These are phyloP conservation scores for Halcyon leucocephala DNA, from an alignment of 2,797 vertebrate species.

Conservation along the genomic window DNA sequence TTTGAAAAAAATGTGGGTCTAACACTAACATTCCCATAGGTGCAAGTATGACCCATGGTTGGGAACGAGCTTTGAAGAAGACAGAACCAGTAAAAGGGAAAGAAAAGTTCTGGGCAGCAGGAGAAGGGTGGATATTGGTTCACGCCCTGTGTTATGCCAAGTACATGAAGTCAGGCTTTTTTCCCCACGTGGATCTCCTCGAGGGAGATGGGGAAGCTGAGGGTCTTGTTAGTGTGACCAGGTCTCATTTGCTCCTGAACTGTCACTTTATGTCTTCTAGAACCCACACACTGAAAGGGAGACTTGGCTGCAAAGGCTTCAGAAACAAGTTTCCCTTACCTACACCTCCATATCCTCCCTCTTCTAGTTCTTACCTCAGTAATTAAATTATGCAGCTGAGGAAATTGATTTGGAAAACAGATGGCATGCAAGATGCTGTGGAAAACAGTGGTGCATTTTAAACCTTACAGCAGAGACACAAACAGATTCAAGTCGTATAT, in stretches of 20 bases:
- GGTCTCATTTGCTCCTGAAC: background rate
- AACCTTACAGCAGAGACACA: background rate
- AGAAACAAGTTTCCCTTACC: background rate
- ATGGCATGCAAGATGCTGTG: constrained; percentile 40
- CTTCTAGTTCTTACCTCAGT: background rate
- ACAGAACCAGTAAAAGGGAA: background rate
- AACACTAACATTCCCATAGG: background rate
- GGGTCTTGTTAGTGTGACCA: background rate
- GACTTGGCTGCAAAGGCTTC: background rate
- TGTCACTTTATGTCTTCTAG: background rate
- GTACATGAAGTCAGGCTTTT: background rate
- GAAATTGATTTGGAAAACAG: constrained; percentile 62
- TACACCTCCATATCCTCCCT: background rate
- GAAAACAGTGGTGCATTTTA: constrained; percentile 11
- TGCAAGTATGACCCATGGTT: background rate
- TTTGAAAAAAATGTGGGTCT: background rate
- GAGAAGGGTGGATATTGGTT: background rate
- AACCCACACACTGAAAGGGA: background rate
- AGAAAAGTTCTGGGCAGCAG: background rate
- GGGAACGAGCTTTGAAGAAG: background rate
- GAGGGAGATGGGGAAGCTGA: background rate
- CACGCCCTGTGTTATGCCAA: background rate
- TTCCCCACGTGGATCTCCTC: background rate
- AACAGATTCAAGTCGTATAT: background rate
- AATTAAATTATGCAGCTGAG: constrained; percentile 57